Percentiles rank a stretch among this genome's conserved stretches.
Evolutionary conservation across 2,113 vertebrate genomes (phyloP).

Genomic region (Hepsetus odoe): DNA sequence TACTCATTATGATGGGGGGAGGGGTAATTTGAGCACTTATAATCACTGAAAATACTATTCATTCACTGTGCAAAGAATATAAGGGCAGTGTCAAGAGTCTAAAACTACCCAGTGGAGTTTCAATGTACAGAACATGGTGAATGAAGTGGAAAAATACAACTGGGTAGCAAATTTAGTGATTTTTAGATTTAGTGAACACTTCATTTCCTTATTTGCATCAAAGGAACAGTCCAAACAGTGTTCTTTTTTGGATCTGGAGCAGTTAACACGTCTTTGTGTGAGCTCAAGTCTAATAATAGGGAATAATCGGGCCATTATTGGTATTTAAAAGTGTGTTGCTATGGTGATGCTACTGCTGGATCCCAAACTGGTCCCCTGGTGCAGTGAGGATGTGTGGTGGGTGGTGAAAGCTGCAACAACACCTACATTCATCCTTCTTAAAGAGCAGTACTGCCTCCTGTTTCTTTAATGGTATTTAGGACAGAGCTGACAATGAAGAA

Average conservation of each 20-base stretch:
- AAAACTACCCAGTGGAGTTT: constrained; percentile 18
- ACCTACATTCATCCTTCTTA: constrained; percentile 57
- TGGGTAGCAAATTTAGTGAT: constrained; percentile 13
- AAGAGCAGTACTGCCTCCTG: constrained; percentile 41
- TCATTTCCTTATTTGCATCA: constrained; percentile 50
- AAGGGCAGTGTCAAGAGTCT: constrained; percentile 34
- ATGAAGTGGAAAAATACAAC: constrained; percentile 37
- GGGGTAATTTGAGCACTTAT: constrained; percentile 51
- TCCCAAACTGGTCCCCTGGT: constrained; percentile 51
- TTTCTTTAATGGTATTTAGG: constrained; percentile 54
- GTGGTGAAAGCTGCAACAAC: constrained; percentile 56
- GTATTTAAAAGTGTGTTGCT: constrained; percentile 65
- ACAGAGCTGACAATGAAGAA: constrained; percentile 41
- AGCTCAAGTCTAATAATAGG: constrained; percentile 63
- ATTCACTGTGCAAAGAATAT: constrained; percentile 38
- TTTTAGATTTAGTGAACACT: too few species aligned
- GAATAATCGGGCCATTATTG: constrained; percentile 63
- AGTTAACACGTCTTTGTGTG: constrained; percentile 52
- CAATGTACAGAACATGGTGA: constrained; percentile 16
- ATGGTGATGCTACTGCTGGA: constrained; percentile 59
- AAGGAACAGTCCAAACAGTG: constrained; percentile 41
- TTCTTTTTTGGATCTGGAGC: constrained; percentile 51
- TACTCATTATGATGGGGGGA: constrained; percentile 21
- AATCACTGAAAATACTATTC: constrained; percentile 44
- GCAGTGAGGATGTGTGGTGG: constrained; percentile 52